A percentile compares a stretch with the other conserved stretches of the same genome.
phyloP scores from a whole-genome alignment of 64 coral and sea anemone species.

The Porites australiensis region DNA sequence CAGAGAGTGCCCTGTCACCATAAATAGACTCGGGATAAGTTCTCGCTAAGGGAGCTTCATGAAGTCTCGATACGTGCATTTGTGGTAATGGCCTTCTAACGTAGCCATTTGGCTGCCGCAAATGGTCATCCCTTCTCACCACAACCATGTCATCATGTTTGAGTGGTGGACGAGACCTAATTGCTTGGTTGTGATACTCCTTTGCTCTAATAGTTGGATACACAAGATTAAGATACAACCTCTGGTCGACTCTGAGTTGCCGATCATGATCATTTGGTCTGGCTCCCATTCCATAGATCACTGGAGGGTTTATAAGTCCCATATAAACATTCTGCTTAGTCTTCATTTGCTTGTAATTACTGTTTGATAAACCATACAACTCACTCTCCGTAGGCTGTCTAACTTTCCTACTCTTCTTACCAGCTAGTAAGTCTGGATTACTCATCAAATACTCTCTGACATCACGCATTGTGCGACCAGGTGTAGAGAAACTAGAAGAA shows the following conservation, averaged over 20 bases:
- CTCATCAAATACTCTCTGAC: slow-evolving; percentile 77
- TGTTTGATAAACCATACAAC: slow-evolving; percentile 35
- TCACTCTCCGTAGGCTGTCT: slow-evolving; percentile 28
- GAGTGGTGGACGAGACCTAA: slow-evolving; percentile 30
- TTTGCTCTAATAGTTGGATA: slow-evolving; percentile 62
- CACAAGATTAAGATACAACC: slow-evolving; percentile 82
- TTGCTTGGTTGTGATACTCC: slow-evolving; percentile 53
- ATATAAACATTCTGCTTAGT: slow-evolving; percentile 91
- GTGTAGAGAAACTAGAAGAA: slow-evolving; percentile 61
- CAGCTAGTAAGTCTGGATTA: slow-evolving; percentile 79
- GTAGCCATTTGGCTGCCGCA: slow-evolving; percentile 47
- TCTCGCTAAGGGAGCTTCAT: not conserved
- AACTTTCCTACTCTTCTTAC: slow-evolving; percentile 72
- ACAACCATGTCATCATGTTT: slow-evolving; percentile 76
- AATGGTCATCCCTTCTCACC: slow-evolving; percentile 71
- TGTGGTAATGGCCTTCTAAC: slow-evolving; percentile 52
- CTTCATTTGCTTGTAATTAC: slow-evolving; percentile 82
- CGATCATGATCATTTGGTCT: slow-evolving; percentile 34
- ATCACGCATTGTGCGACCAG: slow-evolving; percentile 73
- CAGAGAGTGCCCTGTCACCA: not conserved
- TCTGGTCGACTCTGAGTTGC: slow-evolving; percentile 86
- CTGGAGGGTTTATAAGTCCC: slow-evolving; percentile 77
- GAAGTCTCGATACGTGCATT: slow-evolving; percentile 34
- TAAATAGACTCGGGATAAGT: not conserved
- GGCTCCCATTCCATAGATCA: slow-evolving; percentile 78